Evolutionary conservation across 2,797 vertebrate species (phyloP).

Genomic region (Pangasius sanitwongsei): DNA sequence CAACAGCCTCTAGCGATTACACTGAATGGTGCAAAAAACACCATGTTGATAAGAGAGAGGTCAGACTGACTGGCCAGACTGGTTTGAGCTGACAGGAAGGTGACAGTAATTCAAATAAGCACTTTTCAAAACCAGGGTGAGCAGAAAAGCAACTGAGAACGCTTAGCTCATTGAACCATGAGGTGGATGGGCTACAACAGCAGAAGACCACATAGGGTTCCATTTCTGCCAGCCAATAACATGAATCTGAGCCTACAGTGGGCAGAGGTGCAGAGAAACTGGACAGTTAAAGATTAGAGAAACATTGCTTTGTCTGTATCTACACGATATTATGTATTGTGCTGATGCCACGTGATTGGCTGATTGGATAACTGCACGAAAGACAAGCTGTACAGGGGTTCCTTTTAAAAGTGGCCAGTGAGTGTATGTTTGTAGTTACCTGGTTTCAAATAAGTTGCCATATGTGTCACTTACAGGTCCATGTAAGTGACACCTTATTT

Average conservation of each 20-base stretch:
- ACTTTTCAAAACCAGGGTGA: not conserved
- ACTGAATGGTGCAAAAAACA: not conserved
- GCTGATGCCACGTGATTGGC: not conserved
- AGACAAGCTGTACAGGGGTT: not conserved
- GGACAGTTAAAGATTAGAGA: not conserved
- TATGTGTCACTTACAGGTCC: not conserved
- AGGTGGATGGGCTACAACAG: not conserved
- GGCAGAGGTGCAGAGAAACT: not conserved
- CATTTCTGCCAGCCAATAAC: not conserved
- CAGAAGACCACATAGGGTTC: not conserved
- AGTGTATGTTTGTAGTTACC: not conserved
- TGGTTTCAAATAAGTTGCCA: not conserved
- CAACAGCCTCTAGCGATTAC: not conserved
- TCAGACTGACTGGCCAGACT: not conserved
- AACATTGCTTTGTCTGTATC: not conserved
- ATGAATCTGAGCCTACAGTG: not conserved
- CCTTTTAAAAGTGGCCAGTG: not conserved
- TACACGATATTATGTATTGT: too few species aligned
- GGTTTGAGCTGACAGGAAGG: not conserved
- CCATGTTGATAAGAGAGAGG: not conserved
- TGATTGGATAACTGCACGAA: not conserved
- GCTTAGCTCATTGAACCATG: not conserved
- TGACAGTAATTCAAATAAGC: not conserved
- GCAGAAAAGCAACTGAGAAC: not conserved
- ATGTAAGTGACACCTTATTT: not conserved